phyloP scores from a whole-genome alignment of 2,888 invertebrate genomes.

The Polydrusus cervinus region DNA sequence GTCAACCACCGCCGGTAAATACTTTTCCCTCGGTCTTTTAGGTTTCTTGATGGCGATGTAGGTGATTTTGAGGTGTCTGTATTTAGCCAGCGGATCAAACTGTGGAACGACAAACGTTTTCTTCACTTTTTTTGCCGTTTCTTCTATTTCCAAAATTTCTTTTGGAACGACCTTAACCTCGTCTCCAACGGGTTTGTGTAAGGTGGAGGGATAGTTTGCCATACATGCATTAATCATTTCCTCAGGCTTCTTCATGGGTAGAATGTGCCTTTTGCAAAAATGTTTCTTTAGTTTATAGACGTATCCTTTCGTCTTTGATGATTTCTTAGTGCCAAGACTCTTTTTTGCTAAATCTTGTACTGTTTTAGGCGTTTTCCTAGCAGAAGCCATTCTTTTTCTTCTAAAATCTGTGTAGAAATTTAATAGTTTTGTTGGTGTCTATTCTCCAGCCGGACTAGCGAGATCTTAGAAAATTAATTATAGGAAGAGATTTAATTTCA shows the following conservation, averaged over 20 bases:
- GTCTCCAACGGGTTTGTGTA: conserved; percentile 25
- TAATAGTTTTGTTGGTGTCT: background rate
- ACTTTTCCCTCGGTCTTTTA: conserved; percentile 17
- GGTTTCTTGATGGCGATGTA: conserved; percentile 40
- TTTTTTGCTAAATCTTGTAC: background rate
- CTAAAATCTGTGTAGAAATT: conserved; percentile 24
- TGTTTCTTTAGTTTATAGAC: conserved; percentile 7
- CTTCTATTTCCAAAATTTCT: conserved; percentile 6
- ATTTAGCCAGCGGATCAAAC: conserved; percentile 34
- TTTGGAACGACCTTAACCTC: conserved; percentile 26
- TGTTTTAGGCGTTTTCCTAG: background rate
- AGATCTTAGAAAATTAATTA: conserved; percentile 10
- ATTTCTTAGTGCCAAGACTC: background rate
- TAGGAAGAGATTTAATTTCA: too few relatives aligned
- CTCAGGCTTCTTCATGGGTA: conserved; percentile 36
- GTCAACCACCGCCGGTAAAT: conserved; percentile 22
- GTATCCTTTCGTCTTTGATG: background rate
- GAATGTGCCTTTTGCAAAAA: conserved; percentile 27
- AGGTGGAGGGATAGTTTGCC: conserved; percentile 18
- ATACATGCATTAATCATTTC: conserved; percentile 13
- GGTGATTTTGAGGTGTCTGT: conserved; percentile 39
- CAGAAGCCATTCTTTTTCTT: background rate
- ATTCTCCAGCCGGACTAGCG: background rate
- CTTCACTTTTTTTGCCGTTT: background rate
- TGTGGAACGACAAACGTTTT: background rate